Evolutionary conservation across 2,888 invertebrate species (phyloP), one percentile per base, ranked within the genome.

Genomic region (Sabellastarte sp.): DNA sequence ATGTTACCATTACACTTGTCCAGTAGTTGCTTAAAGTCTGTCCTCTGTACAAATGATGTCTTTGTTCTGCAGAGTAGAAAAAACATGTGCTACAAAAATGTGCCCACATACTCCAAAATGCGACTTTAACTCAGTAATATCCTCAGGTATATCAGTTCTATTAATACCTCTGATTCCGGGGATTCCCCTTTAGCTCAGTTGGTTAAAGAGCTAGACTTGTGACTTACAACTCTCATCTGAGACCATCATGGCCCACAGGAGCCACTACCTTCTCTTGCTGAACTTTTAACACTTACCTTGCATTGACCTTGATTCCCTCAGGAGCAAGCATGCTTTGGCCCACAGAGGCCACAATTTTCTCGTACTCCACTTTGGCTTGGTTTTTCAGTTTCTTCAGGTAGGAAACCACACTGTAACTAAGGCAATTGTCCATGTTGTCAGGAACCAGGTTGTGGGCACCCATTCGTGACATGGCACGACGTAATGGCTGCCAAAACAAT

Each of bases 351-450:
- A 85, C 80, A 59, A 86, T 68, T 63, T 78, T 66, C 29, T 84
- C 84, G 74, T 82, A 80, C 69, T 85, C 85, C 61, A 81, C 77
- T 66, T 84, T 82, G 26, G 82, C 83, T 80, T 83, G 73, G 84
- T 93, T 95, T 86, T 98, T 98, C 75, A 97, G 87, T 83, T 95
- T 90, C 85, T 96, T 97, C 80, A 99, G 87, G 84, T 97, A 95
- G 84, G 94, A 95, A 67, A 94, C 88, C 55, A 98, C 94, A 66
- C 92, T 92, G 83, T 93, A 95, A 79, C 93, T 95, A 65, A 97
- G 87, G 69, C 92, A 92, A 83, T 92, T 95, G 81, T 98, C 96
- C 80, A 93, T 89, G 73, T 90, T 91, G 79, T 99, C 98, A 0
- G 96, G 94, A 65, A 97, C 89, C 72, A 95, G 87, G 71, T 91